Conservation (phyloP, 2,888 invertebrate genomes). For the Clepsis dumicolana region DNA sequence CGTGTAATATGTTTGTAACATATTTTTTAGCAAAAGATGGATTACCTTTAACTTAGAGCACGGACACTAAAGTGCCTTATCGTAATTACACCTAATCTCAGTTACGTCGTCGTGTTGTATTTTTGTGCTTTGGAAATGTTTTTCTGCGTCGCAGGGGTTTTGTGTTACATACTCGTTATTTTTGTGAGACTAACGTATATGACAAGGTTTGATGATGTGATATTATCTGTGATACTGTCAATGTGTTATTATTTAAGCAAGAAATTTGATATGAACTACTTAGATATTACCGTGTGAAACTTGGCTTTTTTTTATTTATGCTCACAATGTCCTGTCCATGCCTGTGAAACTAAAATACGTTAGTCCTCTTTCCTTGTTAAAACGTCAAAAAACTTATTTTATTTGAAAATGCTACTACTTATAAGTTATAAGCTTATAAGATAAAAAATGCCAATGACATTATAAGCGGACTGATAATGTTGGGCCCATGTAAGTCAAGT, state of each 20-base stretch:
- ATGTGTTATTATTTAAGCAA: background rate
- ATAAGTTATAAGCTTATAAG: too few relatives aligned
- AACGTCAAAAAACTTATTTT: too few relatives aligned
- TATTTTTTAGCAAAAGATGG: slow-evolving; percentile 38
- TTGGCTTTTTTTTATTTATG: too few relatives aligned
- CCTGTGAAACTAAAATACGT: too few relatives aligned
- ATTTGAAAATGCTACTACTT: too few relatives aligned
- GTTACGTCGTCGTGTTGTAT: slow-evolving; percentile 29
- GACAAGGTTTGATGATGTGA: background rate
- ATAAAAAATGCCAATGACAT: too few relatives aligned
- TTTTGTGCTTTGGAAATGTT: slow-evolving; percentile 35
- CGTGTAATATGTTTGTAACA: slow-evolving; percentile 35
- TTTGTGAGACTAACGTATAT: background rate
- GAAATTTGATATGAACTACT: too few relatives aligned
- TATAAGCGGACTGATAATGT: too few relatives aligned
- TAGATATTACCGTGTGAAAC: too few relatives aligned
- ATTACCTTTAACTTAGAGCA: slow-evolving; percentile 39
- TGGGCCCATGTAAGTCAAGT: too few relatives aligned
- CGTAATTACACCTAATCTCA: slow-evolving; percentile 42
- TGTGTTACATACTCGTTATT: slow-evolving; percentile 6
- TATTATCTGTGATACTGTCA: background rate
- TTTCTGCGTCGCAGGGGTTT: slow-evolving; percentile 19
- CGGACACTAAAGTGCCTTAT: slow-evolving; percentile 40
- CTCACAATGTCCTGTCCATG: too few relatives aligned
- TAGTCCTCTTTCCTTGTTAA: too few relatives aligned